Base-by-base conservation (phyloP, 2,888 invertebrate genomes). In the Xestia c-nigrum region DNA sequence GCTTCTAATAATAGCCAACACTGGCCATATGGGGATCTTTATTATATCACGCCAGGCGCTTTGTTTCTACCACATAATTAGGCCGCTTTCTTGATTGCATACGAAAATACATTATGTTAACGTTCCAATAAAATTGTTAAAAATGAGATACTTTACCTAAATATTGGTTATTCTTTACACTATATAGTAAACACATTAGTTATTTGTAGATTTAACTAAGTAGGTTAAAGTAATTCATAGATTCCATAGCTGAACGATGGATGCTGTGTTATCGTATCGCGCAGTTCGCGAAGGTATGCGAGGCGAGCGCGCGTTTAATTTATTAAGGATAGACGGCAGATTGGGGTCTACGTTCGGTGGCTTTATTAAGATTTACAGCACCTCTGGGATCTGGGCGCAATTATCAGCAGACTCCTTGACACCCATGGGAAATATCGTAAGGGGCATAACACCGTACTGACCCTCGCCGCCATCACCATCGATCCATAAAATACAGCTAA, bases 291-390 rank as follows among this genome's bases (percentile, higher is more conserved):
- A 74, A 75, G 72, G 57, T 80, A 75, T 88, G 86, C 84, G 80
- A 88, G 88, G 86, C 84, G 80, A 88, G 88, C 89, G 83, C 85
- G 84, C 86, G 89, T 89, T 89, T 91, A 90, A 93, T 93, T 90
- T 92, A 93, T 93, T 90, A 90, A 89, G 89, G 83, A 85, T 87
- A 82, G 86, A 81, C 89, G 86, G 87, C 82, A 88, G 86, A 89
- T 90, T 90, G 85, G 91, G 90, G 89, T 87, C 89, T 89, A 87
- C 80, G 88, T 89, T 87, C 85, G 84, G 89, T 86, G 88, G 76
- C 87, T 92, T 95, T 94, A 96, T 96, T 94, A 93, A 94, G 95
- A 96, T 95, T 94, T 94, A 96, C 89, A 93, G 90, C 89, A 93
- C 92, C 92, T 91, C 81, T 80, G 94, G 93, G 94, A 91, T 89